A percentile compares a stretch with the other conserved stretches of the same genome.
These are phyloP conservation scores for Hartigia nigra DNA, from an alignment of 2,888 invertebrate species.

Conservation along the genomic window DNA sequence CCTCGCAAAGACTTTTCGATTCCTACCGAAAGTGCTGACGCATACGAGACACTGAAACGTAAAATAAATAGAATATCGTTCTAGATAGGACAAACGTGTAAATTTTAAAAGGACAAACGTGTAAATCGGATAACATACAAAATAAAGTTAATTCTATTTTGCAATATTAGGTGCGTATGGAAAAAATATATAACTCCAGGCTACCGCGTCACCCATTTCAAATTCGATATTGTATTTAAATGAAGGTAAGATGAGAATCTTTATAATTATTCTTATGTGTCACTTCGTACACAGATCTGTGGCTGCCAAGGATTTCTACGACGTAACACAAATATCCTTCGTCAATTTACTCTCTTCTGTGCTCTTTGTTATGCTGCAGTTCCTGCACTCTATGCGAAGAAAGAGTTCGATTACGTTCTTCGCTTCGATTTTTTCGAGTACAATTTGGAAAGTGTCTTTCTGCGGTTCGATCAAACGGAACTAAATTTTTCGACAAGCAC, in stretches of 20 bases:
- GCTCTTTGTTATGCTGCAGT: no score
- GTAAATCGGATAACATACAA: background rate
- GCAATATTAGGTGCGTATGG: background rate
- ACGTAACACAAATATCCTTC: background rate
- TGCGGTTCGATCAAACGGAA: background rate
- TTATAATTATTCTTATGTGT: background rate
- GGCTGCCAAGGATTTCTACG: background rate
- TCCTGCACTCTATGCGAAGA: no score
- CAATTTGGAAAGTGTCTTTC: background rate
- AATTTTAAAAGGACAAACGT: background rate
- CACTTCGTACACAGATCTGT: background rate
- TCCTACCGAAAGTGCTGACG: background rate
- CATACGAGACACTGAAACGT: background rate
- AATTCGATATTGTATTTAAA: background rate
- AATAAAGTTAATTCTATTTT: background rate
- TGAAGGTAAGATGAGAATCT: background rate
- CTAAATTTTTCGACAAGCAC: background rate
- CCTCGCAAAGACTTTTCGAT: background rate
- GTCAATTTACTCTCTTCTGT: background rate
- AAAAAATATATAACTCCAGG: background rate
- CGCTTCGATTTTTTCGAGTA: background rate
- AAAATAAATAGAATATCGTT: background rate
- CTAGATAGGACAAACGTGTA: background rate
- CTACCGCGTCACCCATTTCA: background rate
- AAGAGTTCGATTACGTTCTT: background rate